A percentile compares a stretch with the other conserved stretches of the same genome.
These are phyloP conservation scores for Mobula birostris DNA, from an alignment of 2,113 vertebrate genomes.

Conservation along the genomic window DNA sequence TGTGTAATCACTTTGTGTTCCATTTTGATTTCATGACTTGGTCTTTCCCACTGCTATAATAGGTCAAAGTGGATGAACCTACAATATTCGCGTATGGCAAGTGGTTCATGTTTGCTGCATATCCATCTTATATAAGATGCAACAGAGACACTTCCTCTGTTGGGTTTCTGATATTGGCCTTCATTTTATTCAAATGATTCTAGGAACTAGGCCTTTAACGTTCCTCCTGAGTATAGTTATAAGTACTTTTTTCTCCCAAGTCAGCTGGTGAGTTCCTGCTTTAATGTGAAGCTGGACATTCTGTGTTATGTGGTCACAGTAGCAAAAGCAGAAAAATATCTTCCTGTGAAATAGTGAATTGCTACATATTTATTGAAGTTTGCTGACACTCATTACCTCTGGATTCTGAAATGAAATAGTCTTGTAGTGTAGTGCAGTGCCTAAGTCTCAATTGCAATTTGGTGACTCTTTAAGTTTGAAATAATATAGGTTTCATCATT, in stretches of 20 bases:
- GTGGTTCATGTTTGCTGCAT: conserved; percentile 54
- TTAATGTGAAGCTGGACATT: conserved; percentile 69
- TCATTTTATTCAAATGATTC: conserved; percentile 59
- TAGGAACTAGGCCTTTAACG: conserved; percentile 58
- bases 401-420: conserved; percentile 45
- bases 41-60: conserved; percentile 37
- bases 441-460: neutral
- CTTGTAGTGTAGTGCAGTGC: neutral
- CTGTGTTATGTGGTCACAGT: conserved; percentile 67
- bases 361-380: conserved; percentile 59
- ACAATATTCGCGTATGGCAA: conserved; percentile 58
- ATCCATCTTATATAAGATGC: conserved; percentile 55
- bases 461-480: neutral
- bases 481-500: neutral
- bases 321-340: conserved; percentile 71
- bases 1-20: conserved; percentile 63
- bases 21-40: conserved; percentile 61
- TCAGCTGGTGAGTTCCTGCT: conserved; percentile 67
- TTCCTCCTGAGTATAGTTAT: conserved; percentile 68
- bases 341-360: conserved; percentile 75
- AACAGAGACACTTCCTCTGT: conserved; percentile 57
- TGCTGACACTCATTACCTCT: conserved; percentile 68
- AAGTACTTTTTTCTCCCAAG: conserved; percentile 63
- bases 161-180: conserved; percentile 54
- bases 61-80: conserved; percentile 46